Conservation (phyloP, 2,113 vertebrate species). For the Hoplias malabaricus region DNA sequence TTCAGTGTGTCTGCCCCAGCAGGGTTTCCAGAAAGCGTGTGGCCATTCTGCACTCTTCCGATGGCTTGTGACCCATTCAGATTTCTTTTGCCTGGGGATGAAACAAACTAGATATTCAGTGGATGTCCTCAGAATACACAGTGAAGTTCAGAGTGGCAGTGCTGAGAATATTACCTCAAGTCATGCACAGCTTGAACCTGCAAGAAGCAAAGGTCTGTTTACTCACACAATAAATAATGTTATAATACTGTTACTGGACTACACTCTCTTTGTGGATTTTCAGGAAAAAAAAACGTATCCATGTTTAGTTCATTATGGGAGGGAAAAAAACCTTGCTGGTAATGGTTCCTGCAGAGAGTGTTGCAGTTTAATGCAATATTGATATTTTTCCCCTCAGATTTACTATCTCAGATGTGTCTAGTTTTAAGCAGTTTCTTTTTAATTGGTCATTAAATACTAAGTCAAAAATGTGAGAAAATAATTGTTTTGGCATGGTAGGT, state of each 20-base stretch:
- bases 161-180: not conserved
- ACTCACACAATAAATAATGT: not conserved
- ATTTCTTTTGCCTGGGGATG: conserved; percentile 11
- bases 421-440: too few species aligned
- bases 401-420: too few species aligned
- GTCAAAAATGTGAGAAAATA: too few species aligned
- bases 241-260: not conserved
- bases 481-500: too few species aligned
- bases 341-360: too few species aligned
- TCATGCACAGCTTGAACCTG: not conserved
- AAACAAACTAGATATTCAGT: conserved; percentile 17
- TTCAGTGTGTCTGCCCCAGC: conserved; percentile 5
- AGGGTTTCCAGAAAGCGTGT: conserved; percentile 8
- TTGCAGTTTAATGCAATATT: too few species aligned
- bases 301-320: too few species aligned
- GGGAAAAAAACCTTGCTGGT: too few species aligned
- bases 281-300: not conserved
- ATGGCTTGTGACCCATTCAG: conserved; percentile 11
- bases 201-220: not conserved
- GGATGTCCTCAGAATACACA: not conserved
- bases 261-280: not conserved
- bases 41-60: not conserved
- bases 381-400: too few species aligned
- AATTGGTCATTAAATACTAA: too few species aligned
- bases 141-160: not conserved